These are phyloP conservation scores for Nesometra sesokonis DNA, from an alignment of 35 echinoderm and acorn worm species.

Conservation along the genomic window DNA sequence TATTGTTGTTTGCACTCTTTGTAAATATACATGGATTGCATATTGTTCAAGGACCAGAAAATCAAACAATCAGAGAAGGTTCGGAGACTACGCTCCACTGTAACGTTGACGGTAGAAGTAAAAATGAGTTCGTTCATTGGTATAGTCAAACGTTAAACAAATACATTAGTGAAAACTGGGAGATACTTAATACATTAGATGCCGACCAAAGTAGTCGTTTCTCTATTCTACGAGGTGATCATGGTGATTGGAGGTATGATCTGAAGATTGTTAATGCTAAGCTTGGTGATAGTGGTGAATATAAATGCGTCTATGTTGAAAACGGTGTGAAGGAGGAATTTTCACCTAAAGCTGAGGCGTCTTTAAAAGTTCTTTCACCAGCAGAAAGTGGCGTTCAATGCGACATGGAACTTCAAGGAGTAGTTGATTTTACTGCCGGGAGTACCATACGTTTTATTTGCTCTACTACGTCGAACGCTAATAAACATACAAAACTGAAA, in stretches of 20 bases:
- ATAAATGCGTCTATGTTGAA: neutral
- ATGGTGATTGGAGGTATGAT: neutral
- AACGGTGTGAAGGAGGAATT: neutral
- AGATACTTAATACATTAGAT: neutral
- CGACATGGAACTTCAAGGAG: neutral
- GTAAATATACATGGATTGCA: neutral
- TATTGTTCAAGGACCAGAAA: neutral
- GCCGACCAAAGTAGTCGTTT: neutral
- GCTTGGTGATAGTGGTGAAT: neutral
- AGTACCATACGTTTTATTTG: neutral
- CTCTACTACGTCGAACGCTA: neutral
- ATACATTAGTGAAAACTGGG: neutral
- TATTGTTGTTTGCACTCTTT: neutral
- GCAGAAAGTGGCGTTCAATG: neutral
- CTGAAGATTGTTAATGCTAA: neutral
- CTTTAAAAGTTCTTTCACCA: neutral
- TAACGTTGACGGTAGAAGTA: neutral
- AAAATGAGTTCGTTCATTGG: neutral
- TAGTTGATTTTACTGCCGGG: neutral
- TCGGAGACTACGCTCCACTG: neutral
- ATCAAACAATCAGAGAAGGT: neutral
- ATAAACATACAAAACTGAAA: neutral
- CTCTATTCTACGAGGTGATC: neutral
- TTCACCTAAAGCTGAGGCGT: neutral
- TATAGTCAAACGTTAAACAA: neutral